phyloP scores from a whole-genome alignment of 2,888 invertebrate genomes.

The Kryphioiulus occultus region DNA sequence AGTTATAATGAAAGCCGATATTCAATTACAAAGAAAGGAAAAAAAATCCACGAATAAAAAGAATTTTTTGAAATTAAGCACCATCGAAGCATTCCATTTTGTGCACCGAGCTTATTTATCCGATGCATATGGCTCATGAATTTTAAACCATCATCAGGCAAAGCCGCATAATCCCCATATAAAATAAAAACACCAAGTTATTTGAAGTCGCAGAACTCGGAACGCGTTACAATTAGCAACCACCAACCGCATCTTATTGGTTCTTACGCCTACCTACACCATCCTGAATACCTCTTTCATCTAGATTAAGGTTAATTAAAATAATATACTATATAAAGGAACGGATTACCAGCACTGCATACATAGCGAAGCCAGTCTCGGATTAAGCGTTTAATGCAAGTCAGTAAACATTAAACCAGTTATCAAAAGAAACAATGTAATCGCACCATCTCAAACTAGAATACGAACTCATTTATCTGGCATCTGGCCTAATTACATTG shows the following conservation, averaged over 20 bases:
- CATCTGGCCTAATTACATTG: too few species aligned
- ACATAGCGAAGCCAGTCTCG: background rate
- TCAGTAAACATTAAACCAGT: background rate
- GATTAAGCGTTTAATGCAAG: background rate
- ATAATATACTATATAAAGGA: background rate
- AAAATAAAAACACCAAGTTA: background rate
- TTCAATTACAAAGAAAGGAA: background rate
- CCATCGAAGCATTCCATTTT: background rate
- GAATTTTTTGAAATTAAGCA: background rate
- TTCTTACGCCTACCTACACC: background rate
- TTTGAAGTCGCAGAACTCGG: background rate
- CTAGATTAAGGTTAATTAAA: background rate
- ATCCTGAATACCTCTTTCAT: background rate
- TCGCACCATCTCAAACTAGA: too few species aligned
- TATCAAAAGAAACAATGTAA: background rate
- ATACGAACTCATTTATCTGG: too few species aligned
- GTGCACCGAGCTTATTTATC: background rate
- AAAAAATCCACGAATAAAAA: background rate
- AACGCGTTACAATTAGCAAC: background rate
- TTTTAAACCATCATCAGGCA: background rate
- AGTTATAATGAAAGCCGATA: constrained; percentile 13
- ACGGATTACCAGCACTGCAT: background rate
- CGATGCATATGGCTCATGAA: background rate
- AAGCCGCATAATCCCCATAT: background rate
- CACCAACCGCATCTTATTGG: background rate